Conservation (phyloP, 2,113 vertebrate species). For the Aix galericulata region DNA sequence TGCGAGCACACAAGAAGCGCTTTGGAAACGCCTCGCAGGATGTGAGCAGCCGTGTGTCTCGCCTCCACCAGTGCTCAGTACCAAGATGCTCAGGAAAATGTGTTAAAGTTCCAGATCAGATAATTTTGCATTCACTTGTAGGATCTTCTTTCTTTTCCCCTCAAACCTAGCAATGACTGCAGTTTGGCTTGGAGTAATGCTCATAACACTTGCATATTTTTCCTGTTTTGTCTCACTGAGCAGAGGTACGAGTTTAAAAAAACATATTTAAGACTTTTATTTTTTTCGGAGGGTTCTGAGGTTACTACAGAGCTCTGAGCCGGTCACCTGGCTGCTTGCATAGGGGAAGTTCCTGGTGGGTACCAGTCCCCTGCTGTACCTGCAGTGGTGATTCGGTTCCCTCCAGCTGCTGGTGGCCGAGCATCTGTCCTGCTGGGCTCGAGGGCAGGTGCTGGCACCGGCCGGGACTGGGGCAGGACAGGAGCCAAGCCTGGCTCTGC, state of each 20-base stretch:
- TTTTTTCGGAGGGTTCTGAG: not conserved
- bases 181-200: not conserved
- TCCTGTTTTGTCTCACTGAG: not conserved
- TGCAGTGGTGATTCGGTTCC: fast-evolving
- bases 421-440: not conserved
- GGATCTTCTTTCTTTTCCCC: not conserved
- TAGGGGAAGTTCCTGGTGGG: not conserved
- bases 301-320: not conserved
- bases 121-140: not conserved
- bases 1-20: not conserved
- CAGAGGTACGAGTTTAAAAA: not conserved
- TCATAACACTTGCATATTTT: fast-evolving
- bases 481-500: not conserved
- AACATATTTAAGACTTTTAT: not conserved
- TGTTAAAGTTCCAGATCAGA: not conserved
- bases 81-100: not conserved
- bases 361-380: not conserved
- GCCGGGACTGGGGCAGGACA: not conserved
- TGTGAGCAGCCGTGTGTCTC: not conserved
- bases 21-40: not conserved
- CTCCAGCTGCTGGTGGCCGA: not conserved
- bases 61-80: not conserved
- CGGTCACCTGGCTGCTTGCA: not conserved
- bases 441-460: not conserved
- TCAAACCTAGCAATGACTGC: too few relatives aligned